phyloP scores from a whole-genome alignment of 2,113 vertebrate species.

The Amphiprion ocellaris region DNA sequence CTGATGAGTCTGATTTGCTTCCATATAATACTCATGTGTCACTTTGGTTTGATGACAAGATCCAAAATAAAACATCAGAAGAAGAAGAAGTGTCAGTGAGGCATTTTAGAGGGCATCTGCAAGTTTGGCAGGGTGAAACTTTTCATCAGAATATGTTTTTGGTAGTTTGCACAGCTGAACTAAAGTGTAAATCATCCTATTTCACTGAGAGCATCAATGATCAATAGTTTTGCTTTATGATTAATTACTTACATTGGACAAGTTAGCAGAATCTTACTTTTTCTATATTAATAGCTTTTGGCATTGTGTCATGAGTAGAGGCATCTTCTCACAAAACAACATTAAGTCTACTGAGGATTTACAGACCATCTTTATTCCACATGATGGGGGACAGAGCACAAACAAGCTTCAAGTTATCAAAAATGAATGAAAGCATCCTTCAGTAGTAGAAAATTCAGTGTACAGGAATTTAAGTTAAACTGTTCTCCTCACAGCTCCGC shows the following conservation, averaged over 20 bases:
- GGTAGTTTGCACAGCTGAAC: no score
- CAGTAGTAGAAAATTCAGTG: neutral
- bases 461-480: neutral
- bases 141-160: no score
- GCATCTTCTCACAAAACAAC: neutral
- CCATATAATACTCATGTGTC: no score
- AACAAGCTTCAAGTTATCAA: neutral
- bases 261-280: neutral
- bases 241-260: neutral
- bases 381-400: neutral
- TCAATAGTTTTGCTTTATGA: neutral
- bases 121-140: no score
- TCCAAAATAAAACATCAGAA: neutral
- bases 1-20: no score
- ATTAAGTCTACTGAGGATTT: neutral
- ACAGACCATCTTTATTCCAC: neutral
- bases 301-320: no score
- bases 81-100: neutral
- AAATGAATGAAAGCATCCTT: neutral
- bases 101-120: no score
- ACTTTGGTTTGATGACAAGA: no score
- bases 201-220: neutral
- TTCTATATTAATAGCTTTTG: neutral
- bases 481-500: slow-evolving; percentile 47
- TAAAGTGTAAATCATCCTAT: neutral